Conservation (phyloP, 2,888 invertebrate genomes). For the Leucophora obtusa region DNA sequence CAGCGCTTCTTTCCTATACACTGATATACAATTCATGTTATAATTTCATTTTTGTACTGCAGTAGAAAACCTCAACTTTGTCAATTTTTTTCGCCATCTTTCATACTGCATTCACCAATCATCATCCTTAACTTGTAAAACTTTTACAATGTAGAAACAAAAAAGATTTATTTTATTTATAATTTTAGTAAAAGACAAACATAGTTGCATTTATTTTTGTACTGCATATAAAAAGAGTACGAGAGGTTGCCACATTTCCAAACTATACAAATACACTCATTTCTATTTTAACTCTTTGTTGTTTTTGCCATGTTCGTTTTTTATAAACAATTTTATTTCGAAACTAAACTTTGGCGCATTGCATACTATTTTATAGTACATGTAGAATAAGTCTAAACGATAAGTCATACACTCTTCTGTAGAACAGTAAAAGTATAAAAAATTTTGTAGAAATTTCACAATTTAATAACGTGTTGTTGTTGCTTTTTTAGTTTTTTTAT, state of each 20-base stretch:
- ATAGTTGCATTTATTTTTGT: slow-evolving; percentile 36
- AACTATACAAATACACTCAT: background rate
- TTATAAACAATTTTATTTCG: slow-evolving; percentile 37
- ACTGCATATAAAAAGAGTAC: slow-evolving; percentile 2
- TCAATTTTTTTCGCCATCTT: background rate
- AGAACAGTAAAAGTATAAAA: slow-evolving; percentile 1
- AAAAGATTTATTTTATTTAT: slow-evolving; percentile 25
- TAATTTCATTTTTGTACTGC: no score
- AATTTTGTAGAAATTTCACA: slow-evolving; percentile 20
- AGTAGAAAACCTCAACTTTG: no score
- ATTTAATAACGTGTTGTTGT: slow-evolving; percentile 30
- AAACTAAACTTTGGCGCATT: slow-evolving; percentile 59
- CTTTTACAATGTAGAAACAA: slow-evolving; percentile 1
- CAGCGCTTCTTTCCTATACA: no score
- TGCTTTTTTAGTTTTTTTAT: slow-evolving; percentile 15
- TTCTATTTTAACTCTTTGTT: slow-evolving; percentile 22
- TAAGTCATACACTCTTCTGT: background rate
- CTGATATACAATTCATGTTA: no score
- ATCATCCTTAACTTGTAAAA: background rate
- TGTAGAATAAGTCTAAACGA: no score
- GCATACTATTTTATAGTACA: slow-evolving; percentile 38
- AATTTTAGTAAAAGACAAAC: slow-evolving; percentile 28
- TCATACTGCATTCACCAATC: background rate
- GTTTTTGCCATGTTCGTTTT: slow-evolving; percentile 3
- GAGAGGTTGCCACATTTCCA: slow-evolving; percentile 1